phyloP scores from a whole-genome alignment of 2,888 invertebrate genomes.

The Aphodius sticticus region DNA sequence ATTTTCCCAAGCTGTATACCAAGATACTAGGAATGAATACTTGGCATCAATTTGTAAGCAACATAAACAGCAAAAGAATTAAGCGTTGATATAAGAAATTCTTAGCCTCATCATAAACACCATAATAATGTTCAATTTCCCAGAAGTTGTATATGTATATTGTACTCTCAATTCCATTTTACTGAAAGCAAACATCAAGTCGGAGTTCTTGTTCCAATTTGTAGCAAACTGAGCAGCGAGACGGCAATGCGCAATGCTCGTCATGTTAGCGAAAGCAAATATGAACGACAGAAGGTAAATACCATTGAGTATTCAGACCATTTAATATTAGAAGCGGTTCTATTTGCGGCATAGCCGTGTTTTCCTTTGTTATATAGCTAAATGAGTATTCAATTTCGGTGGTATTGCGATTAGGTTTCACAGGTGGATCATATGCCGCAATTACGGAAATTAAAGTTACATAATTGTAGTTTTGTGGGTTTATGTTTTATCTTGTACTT shows the following conservation, averaged over 20 bases:
- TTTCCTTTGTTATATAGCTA: not conserved
- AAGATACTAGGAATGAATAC: not conserved
- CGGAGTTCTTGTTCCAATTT: not conserved
- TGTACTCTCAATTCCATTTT: not conserved
- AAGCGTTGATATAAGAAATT: not conserved
- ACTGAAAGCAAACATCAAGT: not conserved
- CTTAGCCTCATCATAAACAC: not conserved
- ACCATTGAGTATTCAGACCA: not conserved
- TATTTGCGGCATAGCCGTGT: not conserved
- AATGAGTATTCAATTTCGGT: not conserved
- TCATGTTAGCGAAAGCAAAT: slow-evolving; percentile 4
- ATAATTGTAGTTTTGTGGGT: too few species aligned
- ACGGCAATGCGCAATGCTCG: not conserved
- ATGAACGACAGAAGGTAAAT: not conserved
- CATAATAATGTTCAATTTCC: not conserved
- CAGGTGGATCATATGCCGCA: not conserved
- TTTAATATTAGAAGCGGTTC: not conserved
- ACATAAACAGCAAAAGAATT: not conserved
- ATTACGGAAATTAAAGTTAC: not conserved
- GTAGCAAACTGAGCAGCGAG: not conserved
- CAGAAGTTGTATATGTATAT: not conserved
- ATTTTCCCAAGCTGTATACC: too few species aligned
- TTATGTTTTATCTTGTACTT: too few species aligned
- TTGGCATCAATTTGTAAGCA: not conserved
- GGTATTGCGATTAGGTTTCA: not conserved